A percentile compares a stretch with the other conserved stretches of the same genome.
Evolutionary conservation across 1,140 invertebrate genomes (phyloP).

Genomic region (Caenorhabditis elegans): WBcel235 BX284606.5:9706501-9707000

Average conservation of each 20-base stretch:
- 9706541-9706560: not conserved
- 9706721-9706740: constrained; percentile 18
- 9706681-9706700: constrained; percentile 5
- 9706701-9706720: not conserved
- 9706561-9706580: constrained; percentile 2
- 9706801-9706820: too few species aligned
- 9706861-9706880: not conserved
- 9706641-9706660: constrained; percentile 19
- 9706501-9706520: not conserved
- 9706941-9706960: not conserved
- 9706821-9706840: not conserved
- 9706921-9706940: not conserved
- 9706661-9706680: not conserved
- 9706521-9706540: not conserved
- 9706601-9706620: not conserved
- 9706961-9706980: not conserved
- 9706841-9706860: not conserved
- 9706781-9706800: too few species aligned
- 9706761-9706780: not conserved
- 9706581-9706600: not conserved
- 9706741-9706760: not conserved
- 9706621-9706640: not conserved
- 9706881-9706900: not conserved
- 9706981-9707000: not conserved
- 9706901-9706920: constrained; percentile 13